Evolutionary conservation across 1,140 invertebrate species (phyloP), one percentile per base, ranked within the genome.

Genomic region (Drosophila kurseongensis): DNA sequence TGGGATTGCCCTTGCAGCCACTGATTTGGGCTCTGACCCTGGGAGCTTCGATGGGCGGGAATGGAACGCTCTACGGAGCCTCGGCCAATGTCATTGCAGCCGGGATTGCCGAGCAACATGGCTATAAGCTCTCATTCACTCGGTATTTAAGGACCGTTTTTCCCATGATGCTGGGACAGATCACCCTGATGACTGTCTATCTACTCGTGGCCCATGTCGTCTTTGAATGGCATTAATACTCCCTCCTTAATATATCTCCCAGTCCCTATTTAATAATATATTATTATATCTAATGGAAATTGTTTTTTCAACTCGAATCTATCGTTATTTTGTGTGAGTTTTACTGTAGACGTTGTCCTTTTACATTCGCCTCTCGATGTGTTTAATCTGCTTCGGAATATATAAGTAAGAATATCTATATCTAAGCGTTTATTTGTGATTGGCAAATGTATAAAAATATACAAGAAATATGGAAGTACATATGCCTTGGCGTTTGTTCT

Each of bases 71-170:
- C 6, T 96, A 97, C 91, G 96, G 96, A 51, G 95, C 96, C 8
- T 96, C 96, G 3, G 95, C 96, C 7, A 97, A 97, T 92, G 95
- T 97, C 23, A 95, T 97, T 8, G 96, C 96, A 80, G 96, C 96
- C 40, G 96, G 96, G 1, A 95, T 97, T 38, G 96, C 96, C 4
- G 96, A 97, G 78, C 96, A 97, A 75, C 96, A 97, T 91, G 96
- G 96, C 16, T 96, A 97, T 88, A 94, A 94, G 77, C 95, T 97
- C 75, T 94, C 94, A 7, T 97, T 97, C 50, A 89, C 91, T 0
- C 59, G 80, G 5, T 92, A 90, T 58, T 74, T 92, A 12, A 79
- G 95, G 76, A 93, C 96, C 71, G 96, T 96, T 27, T 96, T 97
- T 90, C 96, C 96, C 4, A 94, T 97, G 75, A 96, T 96, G 95